A percentile compares a stretch with the other conserved stretches of the same genome.
These are phyloP conservation scores for Tapirus terrestris DNA, from an alignment of 2,113 vertebrate species.

Conservation along the genomic window DNA sequence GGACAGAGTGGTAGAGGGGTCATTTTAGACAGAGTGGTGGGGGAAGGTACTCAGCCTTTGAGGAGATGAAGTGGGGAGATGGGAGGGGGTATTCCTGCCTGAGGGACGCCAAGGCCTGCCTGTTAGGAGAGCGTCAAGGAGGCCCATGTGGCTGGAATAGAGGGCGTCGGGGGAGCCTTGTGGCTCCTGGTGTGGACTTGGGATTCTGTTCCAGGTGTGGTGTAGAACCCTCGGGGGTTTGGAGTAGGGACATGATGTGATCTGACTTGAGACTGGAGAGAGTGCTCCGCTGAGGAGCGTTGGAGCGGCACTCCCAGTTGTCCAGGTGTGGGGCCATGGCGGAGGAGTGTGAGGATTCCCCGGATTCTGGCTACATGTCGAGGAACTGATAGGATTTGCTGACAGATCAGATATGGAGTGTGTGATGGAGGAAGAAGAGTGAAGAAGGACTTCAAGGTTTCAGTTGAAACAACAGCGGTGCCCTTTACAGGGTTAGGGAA, in stretches of 20 bases:
- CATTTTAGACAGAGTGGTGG: neutral
- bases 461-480: neutral
- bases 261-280: neutral
- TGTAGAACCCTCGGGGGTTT: neutral
- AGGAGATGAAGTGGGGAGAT: neutral
- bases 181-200: neutral
- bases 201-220: neutral
- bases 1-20: neutral
- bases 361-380: neutral
- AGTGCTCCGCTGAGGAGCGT: neutral
- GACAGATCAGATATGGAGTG: neutral
- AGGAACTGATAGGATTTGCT: neutral
- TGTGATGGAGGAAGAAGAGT: neutral
- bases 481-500: neutral
- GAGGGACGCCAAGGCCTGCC: neutral
- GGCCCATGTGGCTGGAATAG: neutral
- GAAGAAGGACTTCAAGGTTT: neutral
- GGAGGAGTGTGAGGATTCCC: neutral
- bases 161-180: neutral
- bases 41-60: neutral
- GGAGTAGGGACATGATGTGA: neutral
- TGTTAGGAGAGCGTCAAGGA: neutral
- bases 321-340: rapidly evolving
- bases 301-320: neutral
- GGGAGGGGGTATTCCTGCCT: neutral